A percentile compares a stretch with the other conserved stretches of the same genome.
Conservation (phyloP, 2,888 invertebrate genomes). For the Drosophila helvetica region DNA sequence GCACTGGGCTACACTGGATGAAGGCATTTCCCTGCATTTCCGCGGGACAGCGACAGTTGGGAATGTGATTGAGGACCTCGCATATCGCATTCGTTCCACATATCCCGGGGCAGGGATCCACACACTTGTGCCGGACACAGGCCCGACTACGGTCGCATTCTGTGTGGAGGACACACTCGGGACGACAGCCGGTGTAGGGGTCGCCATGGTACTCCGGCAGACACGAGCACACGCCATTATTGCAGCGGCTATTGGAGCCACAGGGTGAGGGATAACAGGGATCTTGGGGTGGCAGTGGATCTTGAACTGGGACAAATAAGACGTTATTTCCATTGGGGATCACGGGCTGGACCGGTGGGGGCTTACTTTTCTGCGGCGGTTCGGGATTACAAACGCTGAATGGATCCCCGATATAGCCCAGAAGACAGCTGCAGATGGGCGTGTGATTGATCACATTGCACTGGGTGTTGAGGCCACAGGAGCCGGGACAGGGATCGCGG, state of each 20-base stretch:
- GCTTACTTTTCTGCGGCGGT: conserved; percentile 83
- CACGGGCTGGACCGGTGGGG: no score
- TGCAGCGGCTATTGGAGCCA: conserved; percentile 89
- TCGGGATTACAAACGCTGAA: conserved; percentile 86
- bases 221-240: conserved; percentile 88
- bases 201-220: conserved; percentile 88
- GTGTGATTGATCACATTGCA: conserved; percentile 88
- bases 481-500: conserved; percentile 88
- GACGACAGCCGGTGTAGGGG: conserved; percentile 88
- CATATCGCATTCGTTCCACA: conserved; percentile 90
- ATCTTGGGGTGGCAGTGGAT: conserved; percentile 81
- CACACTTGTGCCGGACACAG: conserved; percentile 89
- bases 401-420: conserved; percentile 87
- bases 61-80: conserved; percentile 90
- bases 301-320: conserved; percentile 49
- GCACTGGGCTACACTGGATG: conserved; percentile 86
- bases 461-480: conserved; percentile 87
- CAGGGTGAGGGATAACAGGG: conserved; percentile 90
- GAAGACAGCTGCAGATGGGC: conserved; percentile 88
- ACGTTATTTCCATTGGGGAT: neutral
- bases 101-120: conserved; percentile 89
- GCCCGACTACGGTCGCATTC: conserved; percentile 88
- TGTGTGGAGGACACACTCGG: conserved; percentile 88
- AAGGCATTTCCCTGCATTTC: conserved; percentile 90
- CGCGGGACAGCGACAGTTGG: conserved; percentile 86